Base-by-base conservation (phyloP, 2,797 vertebrate species). In the Anisognathus igniventris region DNA sequence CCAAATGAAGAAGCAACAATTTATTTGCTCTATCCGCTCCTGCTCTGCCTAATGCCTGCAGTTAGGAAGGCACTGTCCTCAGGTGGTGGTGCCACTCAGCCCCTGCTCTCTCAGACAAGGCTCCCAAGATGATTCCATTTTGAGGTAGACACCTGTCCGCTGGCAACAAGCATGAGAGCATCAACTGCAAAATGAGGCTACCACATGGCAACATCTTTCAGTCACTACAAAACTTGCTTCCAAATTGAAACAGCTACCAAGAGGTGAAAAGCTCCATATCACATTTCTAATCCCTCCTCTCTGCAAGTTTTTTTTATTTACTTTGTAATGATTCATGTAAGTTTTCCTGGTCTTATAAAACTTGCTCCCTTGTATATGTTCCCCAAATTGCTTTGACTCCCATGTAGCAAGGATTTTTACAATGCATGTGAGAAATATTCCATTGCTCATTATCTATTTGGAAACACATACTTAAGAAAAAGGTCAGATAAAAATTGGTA, bases 401-500 rank as follows among this genome's bases (percentile, higher is more conserved):
- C 17, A 51, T 1, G 4, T 33, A 44, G 23, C 10, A 2, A 80
- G 11, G 47, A 53, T 57, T 71, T 88, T 58, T 40, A 79, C 39
- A 64, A 37, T 2, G 21, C 3, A 18, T 2, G 4, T 24, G 7
- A 84, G 5, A 23, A 88, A 48, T 50, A 61, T n/a, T 70, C 65
- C 67, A 60, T 20, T 88, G 65, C 30, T 83, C 51, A 39, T 62
- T 73, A 88, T 35, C 58, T 45, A 30, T 77, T 65, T 45, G 30
- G 57, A 71, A 47, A 73, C 67, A 77, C 6, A 23, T 48, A 67
- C 39, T 90, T 58, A 50, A 68, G 45, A 62, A 90, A 70, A 76
- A 86, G 58, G 76, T 88, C 94, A 95, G 80, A 93, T 95, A 95
- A 97, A 97, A 97, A 95, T 70, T 97, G 97, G 97, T 97, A 95